Conservation (phyloP, 2,797 vertebrate species). For the Acropternis orthonyx region DNA sequence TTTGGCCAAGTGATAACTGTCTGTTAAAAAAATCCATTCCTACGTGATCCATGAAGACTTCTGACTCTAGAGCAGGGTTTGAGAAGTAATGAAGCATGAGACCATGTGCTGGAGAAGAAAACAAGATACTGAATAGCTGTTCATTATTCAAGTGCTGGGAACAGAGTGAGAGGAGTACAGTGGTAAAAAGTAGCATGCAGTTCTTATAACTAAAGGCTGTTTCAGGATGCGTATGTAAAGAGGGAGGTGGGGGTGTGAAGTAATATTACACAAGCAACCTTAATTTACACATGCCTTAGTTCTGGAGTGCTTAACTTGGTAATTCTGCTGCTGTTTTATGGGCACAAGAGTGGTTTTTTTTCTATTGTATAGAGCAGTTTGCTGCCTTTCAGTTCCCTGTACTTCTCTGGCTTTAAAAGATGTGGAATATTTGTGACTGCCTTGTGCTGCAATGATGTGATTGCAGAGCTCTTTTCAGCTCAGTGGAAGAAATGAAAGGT, state of each 20-base stretch:
- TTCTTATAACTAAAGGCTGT: constrained; percentile 8
- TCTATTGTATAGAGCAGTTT: background rate
- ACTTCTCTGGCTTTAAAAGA: background rate
- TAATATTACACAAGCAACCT: background rate
- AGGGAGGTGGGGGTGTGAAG: background rate
- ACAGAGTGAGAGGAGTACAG: background rate
- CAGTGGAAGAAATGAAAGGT: constrained; percentile 58
- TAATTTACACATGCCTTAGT: background rate
- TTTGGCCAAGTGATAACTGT: background rate
- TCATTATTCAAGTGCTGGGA: constrained; percentile 29
- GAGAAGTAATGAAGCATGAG: background rate
- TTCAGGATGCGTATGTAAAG: background rate
- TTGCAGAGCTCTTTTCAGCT: constrained; percentile 55
- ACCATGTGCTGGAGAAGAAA: background rate
- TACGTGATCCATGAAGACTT: background rate
- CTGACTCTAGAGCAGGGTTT: background rate
- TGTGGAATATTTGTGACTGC: constrained; percentile 40
- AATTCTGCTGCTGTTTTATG: background rate
- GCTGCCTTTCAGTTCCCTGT: constrained; percentile 1
- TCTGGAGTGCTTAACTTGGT: background rate
- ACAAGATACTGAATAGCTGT: constrained; percentile 26
- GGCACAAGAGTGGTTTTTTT: background rate
- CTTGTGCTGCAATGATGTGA: constrained; percentile 2
- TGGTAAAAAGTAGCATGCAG: background rate
- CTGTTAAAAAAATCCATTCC: background rate